Evolutionary conservation across 2,113 vertebrate genomes (phyloP).

Genomic region (Oryzias curvinotus): DNA sequence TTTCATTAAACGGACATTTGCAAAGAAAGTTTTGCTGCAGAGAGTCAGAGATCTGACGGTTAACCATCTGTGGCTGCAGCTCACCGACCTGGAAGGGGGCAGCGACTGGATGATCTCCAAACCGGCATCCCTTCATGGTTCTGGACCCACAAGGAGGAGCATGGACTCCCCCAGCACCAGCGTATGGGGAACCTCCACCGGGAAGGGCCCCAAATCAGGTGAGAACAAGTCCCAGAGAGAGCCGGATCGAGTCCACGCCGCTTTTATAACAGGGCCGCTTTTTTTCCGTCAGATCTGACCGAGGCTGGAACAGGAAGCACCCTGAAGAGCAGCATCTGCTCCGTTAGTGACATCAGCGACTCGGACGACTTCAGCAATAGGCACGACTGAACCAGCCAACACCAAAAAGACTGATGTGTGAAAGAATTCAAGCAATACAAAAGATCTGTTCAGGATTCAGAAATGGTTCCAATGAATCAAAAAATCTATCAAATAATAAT

Average conservation of each 20-base stretch:
- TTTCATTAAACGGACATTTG: neutral
- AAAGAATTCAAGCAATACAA: no score
- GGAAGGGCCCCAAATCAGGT: constrained; percentile 79
- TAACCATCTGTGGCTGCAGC: constrained; percentile 35
- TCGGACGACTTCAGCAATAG: constrained; percentile 77
- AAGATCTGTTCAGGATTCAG: no score
- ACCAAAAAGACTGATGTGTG: no score
- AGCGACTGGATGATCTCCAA: constrained; percentile 80
- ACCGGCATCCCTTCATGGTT: constrained; percentile 41
- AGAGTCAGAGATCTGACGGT: neutral
- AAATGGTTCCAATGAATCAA: no score
- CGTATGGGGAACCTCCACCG: constrained; percentile 78
- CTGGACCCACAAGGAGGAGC: constrained; percentile 71
- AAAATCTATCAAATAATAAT: no score
- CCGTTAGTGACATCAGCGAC: constrained; percentile 86
- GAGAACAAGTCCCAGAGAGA: neutral
- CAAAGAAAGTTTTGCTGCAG: neutral
- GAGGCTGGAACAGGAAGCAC: constrained; percentile 84
- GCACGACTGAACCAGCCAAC: neutral
- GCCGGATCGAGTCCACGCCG: no score
- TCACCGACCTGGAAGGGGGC: constrained; percentile 75
- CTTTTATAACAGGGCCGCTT: neutral
- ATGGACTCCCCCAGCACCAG: constrained; percentile 78
- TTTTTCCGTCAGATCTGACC: constrained; percentile 71
- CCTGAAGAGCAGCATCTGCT: constrained; percentile 85